Evolutionary conservation across 2,888 invertebrate species (phyloP).

Genomic region (Mesorhabditis spiculigera): DNA sequence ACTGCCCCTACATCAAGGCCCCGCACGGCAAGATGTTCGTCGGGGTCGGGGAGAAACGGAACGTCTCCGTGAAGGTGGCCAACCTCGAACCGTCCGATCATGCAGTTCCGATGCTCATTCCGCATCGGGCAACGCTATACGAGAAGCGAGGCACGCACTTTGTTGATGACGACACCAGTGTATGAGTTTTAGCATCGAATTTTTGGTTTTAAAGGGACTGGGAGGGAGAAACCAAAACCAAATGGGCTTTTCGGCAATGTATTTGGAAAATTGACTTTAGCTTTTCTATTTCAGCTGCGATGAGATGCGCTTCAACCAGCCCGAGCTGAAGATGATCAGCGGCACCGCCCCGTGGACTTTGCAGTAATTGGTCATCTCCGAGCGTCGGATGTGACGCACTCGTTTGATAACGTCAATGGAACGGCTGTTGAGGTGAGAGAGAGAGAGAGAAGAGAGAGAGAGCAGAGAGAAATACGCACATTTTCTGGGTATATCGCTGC

Average conservation of each 20-base stretch:
- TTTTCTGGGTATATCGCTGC: conserved; percentile 71
- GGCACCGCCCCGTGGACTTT: conserved; percentile 45
- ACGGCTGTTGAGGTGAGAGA: conserved; percentile 19
- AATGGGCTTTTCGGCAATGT: no score
- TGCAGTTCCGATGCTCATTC: conserved; percentile 57
- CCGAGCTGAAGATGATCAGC: conserved; percentile 29
- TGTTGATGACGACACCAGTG: conserved; percentile 33
- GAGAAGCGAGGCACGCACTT: conserved; percentile 32
- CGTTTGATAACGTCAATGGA: conserved; percentile 30
- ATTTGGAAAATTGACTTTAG: no score
- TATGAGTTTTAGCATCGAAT: conserved; percentile 25
- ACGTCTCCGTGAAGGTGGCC: conserved; percentile 57
- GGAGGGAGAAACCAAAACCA: no score
- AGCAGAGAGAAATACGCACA: no score
- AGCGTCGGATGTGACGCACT: conserved; percentile 20
- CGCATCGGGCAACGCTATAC: conserved; percentile 30
- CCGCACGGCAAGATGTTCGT: conserved; percentile 56
- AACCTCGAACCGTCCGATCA: conserved; percentile 51
- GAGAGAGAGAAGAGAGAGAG: no score
- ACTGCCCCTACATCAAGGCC: conserved; percentile 59
- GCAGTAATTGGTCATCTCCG: conserved; percentile 43
- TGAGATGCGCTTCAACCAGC: conserved; percentile 50
- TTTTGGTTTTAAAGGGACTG: conserved; percentile 6
- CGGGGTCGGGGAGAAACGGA: conserved; percentile 58
- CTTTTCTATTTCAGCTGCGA: conserved; percentile 40